Evolutionary conservation across 2,888 invertebrate species (phyloP), one percentile per base, ranked within the genome.

Genomic region (Beris morrisii): DNA sequence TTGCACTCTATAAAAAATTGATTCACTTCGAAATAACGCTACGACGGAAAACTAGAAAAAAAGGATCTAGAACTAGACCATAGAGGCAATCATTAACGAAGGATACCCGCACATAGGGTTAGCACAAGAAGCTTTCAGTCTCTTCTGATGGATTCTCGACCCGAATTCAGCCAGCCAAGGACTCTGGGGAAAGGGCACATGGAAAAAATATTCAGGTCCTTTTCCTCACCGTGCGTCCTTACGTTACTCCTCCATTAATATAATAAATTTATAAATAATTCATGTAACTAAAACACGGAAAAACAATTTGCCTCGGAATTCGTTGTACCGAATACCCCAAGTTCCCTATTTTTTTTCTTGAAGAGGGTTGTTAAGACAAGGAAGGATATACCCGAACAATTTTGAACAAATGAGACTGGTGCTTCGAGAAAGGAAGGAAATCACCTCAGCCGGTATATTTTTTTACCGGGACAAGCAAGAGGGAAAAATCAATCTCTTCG

Each of bases 211-310:
- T 22, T 22, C 1, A 38, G 38, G 38, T 38, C 22, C 22, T 22
- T 22, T 22, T 22, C 22, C 22, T 22, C 7, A 3, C 38, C 38
- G 38, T 5, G 38, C 38, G 9, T 5, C 38, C 5, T 38, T 38
- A 38, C 38, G 56, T 64, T 54, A 56, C 38, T 65, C 22, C 67
- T 71, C 72, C 72, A 73, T 73, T 73, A 73, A 72, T 70, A 70
- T 72, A 73, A 73, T 72, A 73, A 73, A 72, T 72, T 72, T 72
- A 72, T 73, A 73, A 73, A 71, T 73, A 72, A 73, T 73, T 73
- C 73, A 73, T 73, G 69, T 68, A 71, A 72, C 72, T 71, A 71
- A 72, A 71, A 70, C 71, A 72, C 70, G 72, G 71, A 70, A 72
- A 71, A 71, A 71, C 71, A 71, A 72, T 72, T 71, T 65, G 28